phyloP scores from a whole-genome alignment of 2,113 vertebrate species.

The Apeltes quadracus region DNA sequence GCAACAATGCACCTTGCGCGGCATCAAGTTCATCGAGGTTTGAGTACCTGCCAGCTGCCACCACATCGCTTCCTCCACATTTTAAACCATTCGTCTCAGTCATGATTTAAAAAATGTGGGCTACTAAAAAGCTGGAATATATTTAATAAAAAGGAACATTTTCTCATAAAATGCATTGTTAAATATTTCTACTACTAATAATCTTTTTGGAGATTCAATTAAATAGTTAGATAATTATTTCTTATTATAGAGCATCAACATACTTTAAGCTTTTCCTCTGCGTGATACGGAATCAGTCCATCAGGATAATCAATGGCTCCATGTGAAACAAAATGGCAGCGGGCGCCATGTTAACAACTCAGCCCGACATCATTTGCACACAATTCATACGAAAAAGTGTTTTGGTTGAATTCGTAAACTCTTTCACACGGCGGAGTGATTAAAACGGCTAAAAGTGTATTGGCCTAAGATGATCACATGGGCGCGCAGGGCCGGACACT shows the following conservation, averaged over 20 bases:
- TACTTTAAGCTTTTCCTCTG: neutral
- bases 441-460: neutral
- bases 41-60: conserved; percentile 49
- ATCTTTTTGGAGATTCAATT: neutral
- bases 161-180: neutral
- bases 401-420: neutral
- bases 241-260: neutral
- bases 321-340: conserved; percentile 74
- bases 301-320: conserved; percentile 37
- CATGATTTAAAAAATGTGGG: neutral
- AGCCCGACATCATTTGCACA: neutral
- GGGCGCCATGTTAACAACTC: conserved; percentile 52
- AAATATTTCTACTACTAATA: neutral
- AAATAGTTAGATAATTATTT: neutral
- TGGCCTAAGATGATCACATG: neutral
- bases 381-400: neutral
- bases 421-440: neutral
- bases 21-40: conserved; percentile 68
- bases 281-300: conserved; percentile 29
- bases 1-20: conserved; percentile 43
- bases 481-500: neutral
- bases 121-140: neutral
- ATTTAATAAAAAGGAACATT: neutral
- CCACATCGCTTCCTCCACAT: conserved; percentile 18
- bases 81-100: neutral